Evolutionary conservation across 2,797 vertebrate species (phyloP).

Genomic region (Fistularia tabacaria): DNA sequence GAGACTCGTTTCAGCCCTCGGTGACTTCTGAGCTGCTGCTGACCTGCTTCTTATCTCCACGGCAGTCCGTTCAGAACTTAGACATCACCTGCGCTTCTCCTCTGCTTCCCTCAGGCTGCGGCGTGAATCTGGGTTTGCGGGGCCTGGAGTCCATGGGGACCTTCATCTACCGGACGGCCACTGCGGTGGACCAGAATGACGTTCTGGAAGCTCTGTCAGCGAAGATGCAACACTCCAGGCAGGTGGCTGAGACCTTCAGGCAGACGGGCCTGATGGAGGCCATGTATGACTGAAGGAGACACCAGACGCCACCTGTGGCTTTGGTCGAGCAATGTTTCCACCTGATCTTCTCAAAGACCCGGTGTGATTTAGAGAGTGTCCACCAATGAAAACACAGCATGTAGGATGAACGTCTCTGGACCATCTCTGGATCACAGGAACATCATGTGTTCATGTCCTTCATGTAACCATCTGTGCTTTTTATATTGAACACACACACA

Average conservation of each 20-base stretch:
- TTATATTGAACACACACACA: too few relatives aligned
- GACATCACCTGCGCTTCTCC: neutral
- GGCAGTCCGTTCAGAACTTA: neutral
- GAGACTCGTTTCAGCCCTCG: too few relatives aligned
- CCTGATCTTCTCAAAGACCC: too few relatives aligned
- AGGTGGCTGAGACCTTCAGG: conserved; percentile 77
- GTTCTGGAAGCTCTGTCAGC: conserved; percentile 74
- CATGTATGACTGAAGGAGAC: conserved; percentile 68
- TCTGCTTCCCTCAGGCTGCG: conserved; percentile 64
- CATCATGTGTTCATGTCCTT: too few relatives aligned
- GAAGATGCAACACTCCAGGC: conserved; percentile 79
- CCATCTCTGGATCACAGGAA: too few relatives aligned
- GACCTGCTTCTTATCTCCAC: neutral
- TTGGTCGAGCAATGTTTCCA: too few relatives aligned
- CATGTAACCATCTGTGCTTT: too few relatives aligned
- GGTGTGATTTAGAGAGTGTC: too few relatives aligned
- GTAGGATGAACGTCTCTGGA: too few relatives aligned
- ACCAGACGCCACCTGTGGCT: neutral
- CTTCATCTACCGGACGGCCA: conserved; percentile 78
- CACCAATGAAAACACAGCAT: too few relatives aligned
- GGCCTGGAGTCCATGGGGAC: conserved; percentile 77
- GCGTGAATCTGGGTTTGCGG: conserved; percentile 78
- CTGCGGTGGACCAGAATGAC: conserved; percentile 76
- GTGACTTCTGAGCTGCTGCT: too few relatives aligned
- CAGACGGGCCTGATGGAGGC: conserved; percentile 68